phyloP scores from a whole-genome alignment of 2,888 invertebrate genomes.

The Hemistola chrysoprasaria region DNA sequence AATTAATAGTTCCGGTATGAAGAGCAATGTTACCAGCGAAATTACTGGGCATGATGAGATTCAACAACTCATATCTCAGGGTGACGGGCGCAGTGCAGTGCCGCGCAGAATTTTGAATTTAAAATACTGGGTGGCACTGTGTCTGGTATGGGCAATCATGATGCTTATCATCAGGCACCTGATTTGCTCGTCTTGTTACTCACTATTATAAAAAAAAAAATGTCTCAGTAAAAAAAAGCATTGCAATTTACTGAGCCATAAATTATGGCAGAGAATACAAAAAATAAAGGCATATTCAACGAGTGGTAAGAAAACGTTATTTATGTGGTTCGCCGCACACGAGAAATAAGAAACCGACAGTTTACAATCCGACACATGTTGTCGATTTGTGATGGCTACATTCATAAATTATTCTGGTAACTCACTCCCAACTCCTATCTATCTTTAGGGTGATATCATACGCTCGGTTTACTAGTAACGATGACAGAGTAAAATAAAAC shows the following conservation, averaged over 20 bases:
- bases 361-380: slow-evolving; percentile 41
- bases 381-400: slow-evolving; percentile 25
- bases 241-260: slow-evolving; percentile 48
- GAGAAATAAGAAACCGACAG: slow-evolving; percentile 51
- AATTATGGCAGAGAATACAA: slow-evolving; percentile 50
- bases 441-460: slow-evolving; percentile 12
- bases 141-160: too few relatives aligned
- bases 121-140: too few relatives aligned
- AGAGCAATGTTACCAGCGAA: too few relatives aligned
- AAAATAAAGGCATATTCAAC: slow-evolving; percentile 54
- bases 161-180: too few relatives aligned
- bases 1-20: too few relatives aligned
- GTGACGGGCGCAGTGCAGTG: too few relatives aligned
- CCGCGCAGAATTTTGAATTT: too few relatives aligned
- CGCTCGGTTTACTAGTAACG: slow-evolving; percentile 7
- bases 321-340: slow-evolving; percentile 56
- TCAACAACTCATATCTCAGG: too few relatives aligned
- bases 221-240: slow-evolving; percentile 22
- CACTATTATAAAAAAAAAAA: too few relatives aligned
- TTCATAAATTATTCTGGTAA: slow-evolving; percentile 15
- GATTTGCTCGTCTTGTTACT: too few relatives aligned
- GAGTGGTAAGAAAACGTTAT: slow-evolving; percentile 57
- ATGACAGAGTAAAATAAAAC: background rate
- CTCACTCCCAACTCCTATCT: slow-evolving; percentile 15
- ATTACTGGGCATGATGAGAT: too few relatives aligned